Percentiles rank a stretch among this genome's conserved stretches.
phyloP scores from a whole-genome alignment of 2,113 vertebrate genomes.

The Psittacula cyanocephala region DNA sequence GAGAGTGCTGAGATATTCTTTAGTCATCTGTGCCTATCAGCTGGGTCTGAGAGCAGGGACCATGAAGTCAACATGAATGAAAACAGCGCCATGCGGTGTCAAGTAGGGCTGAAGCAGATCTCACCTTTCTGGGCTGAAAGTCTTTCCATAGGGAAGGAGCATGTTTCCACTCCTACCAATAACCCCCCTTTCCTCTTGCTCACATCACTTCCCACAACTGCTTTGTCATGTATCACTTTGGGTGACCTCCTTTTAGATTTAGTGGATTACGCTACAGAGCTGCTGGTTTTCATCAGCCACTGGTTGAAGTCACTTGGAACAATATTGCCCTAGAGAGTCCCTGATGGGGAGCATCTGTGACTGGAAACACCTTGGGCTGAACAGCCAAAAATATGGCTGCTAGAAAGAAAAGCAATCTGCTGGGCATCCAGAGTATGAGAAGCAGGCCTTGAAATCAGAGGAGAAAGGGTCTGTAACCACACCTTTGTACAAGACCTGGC shows the following conservation, averaged over 20 bases:
- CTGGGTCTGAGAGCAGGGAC: neutral
- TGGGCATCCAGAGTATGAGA: neutral
- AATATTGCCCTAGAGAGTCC: neutral
- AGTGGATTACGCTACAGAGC: neutral
- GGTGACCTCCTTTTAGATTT: neutral
- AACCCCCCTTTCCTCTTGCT: neutral
- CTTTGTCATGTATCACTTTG: neutral
- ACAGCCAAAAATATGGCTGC: neutral
- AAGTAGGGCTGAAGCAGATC: neutral
- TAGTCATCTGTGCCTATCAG: neutral
- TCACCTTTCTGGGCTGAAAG: neutral
- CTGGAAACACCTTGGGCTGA: neutral
- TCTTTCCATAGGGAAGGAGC: neutral
- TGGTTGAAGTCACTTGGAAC: neutral
- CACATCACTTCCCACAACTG: neutral
- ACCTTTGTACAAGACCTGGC: neutral
- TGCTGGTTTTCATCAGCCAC: neutral
- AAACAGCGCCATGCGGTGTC: fast-evolving
- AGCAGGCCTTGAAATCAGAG: neutral
- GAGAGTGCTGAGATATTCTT: neutral
- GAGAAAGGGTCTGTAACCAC: neutral
- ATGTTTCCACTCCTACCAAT: neutral
- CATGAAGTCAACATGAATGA: neutral
- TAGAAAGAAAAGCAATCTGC: neutral
- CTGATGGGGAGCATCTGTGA: neutral